Conservation (phyloP, 2,113 vertebrate genomes). For the Burhinus bistriatus region DNA sequence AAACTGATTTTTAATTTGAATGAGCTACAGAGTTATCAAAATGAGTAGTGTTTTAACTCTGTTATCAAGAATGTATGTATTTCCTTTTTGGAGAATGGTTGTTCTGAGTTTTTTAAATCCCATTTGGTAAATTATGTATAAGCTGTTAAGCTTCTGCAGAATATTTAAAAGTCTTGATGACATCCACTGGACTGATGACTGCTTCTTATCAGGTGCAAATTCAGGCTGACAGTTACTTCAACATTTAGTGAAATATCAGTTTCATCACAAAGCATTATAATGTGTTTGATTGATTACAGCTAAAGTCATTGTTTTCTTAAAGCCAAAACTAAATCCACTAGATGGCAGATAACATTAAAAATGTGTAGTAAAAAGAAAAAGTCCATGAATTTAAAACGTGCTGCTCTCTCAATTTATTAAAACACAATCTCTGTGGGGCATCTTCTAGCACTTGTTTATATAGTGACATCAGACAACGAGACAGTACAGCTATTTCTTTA, state of each 20-base stretch:
- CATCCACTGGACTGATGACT: neutral
- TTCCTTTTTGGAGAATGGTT: neutral
- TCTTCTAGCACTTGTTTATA: neutral
- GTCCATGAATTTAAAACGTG: slow-evolving; percentile 8
- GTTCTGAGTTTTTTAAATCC: neutral
- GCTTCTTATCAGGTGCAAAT: neutral
- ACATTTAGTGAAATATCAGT: neutral
- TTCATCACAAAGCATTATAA: neutral
- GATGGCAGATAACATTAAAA: slow-evolving; percentile 60
- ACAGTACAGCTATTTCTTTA: neutral
- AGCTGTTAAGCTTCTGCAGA: neutral
- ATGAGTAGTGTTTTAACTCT: neutral
- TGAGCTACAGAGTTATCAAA: neutral
- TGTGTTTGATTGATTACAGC: neutral
- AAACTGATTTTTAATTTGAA: neutral
- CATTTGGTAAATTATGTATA: neutral
- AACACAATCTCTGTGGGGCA: neutral
- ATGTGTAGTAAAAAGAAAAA: neutral
- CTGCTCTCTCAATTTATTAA: neutral
- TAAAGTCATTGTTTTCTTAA: neutral
- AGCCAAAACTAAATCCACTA: slow-evolving; percentile 33
- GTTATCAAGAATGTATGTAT: neutral
- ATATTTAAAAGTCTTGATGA: neutral
- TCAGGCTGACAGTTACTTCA: neutral
- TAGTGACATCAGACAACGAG: neutral